Conservation (phyloP, 2,113 vertebrate genomes). For the Grus americana region DNA sequence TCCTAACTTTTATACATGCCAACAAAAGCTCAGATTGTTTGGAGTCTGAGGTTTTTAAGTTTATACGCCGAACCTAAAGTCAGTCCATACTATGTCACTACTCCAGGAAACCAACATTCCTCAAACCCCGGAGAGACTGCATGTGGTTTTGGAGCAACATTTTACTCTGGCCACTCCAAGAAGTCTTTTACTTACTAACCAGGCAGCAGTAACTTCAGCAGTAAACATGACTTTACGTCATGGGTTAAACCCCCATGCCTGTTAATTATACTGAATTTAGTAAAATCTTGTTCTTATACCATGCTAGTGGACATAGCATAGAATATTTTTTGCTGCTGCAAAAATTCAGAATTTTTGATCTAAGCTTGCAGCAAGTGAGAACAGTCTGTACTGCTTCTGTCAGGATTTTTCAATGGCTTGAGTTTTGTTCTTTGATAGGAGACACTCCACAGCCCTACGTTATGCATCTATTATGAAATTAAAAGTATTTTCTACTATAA, state of each 20-base stretch:
- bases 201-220: not conserved
- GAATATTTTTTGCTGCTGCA: not conserved
- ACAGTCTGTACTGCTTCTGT: not conserved
- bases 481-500: not conserved
- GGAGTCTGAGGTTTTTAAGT: not conserved
- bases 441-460: not conserved
- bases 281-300: not conserved
- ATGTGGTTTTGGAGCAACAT: not conserved
- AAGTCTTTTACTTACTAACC: conserved; percentile 24
- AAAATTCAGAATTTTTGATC: conserved; percentile 15
- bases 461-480: not conserved
- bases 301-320: not conserved
- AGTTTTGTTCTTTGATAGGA: not conserved
- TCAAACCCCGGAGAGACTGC: not conserved
- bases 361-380: not conserved
- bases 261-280: not conserved
- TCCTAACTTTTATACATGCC: not conserved
- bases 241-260: not conserved
- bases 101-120: conserved; percentile 44
- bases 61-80: not conserved
- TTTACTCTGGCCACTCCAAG: not conserved
- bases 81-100: not conserved
- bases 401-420: not conserved
- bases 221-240: not conserved
- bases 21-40: not conserved